Evolutionary conservation across 2,797 vertebrate species (phyloP).

Genomic region (Chelon labrosus): DNA sequence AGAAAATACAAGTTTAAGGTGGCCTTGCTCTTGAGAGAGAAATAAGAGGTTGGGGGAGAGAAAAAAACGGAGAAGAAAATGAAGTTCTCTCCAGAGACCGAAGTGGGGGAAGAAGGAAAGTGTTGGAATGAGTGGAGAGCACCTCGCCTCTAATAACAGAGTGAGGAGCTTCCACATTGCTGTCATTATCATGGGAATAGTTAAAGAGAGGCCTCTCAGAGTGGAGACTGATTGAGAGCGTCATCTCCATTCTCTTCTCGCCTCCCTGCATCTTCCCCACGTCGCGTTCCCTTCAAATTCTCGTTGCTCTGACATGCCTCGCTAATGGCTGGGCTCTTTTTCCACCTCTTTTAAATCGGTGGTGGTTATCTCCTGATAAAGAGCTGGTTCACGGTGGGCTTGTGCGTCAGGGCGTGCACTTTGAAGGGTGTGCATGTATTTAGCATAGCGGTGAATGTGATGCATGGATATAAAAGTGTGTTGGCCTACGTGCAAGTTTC

Average conservation of each 20-base stretch:
- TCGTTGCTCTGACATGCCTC: slow-evolving; percentile 39
- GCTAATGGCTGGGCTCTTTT: slow-evolving; percentile 39
- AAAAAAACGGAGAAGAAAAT: slow-evolving; percentile 1
- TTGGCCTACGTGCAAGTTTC: background rate
- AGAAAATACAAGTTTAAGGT: slow-evolving; percentile 14
- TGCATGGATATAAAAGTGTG: background rate
- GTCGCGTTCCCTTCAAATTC: slow-evolving; percentile 15
- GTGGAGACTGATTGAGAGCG: slow-evolving; percentile 57
- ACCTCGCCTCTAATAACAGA: slow-evolving; percentile 53
- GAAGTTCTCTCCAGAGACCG: slow-evolving; percentile 31
- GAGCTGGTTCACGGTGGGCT: background rate
- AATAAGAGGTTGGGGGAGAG: background rate
- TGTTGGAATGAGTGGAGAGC: slow-evolving; percentile 28
- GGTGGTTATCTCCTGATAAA: slow-evolving; percentile 4
- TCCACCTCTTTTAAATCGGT: slow-evolving; percentile 7
- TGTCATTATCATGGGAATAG: slow-evolving; percentile 49
- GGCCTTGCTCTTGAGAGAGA: slow-evolving; percentile 17
- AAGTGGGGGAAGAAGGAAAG: slow-evolving; percentile 33
- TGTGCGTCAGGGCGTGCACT: background rate
- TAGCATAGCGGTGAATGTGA: background rate
- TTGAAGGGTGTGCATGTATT: background rate
- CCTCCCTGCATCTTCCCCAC: slow-evolving; percentile 18
- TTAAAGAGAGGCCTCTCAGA: slow-evolving; percentile 59
- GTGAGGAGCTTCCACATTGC: slow-evolving; percentile 34
- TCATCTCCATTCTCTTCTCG: slow-evolving; percentile 49